Evolutionary conservation across 2,797 vertebrate genomes (phyloP).

Genomic region (Oryzias dopingdopingensis): DNA sequence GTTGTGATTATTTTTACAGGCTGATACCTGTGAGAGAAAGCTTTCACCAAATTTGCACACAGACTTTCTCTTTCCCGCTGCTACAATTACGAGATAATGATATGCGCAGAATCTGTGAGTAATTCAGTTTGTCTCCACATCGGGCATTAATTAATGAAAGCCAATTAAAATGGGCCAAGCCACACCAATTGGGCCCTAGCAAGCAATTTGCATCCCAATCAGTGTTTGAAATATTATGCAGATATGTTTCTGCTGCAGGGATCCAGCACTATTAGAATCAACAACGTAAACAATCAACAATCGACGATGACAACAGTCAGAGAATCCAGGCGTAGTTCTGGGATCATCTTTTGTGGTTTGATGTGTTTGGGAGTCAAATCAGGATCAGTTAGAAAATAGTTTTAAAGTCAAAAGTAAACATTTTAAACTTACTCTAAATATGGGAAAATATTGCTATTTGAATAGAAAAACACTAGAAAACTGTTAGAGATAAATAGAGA

Average conservation of each 20-base stretch:
- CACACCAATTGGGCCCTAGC: constrained; percentile 63
- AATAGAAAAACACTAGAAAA: too few relatives aligned
- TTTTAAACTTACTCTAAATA: too few relatives aligned
- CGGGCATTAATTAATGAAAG: constrained; percentile 75
- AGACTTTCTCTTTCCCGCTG: constrained; percentile 12
- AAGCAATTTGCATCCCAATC: constrained; percentile 77
- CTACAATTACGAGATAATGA: constrained; percentile 71
- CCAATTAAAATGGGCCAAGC: constrained; percentile 74
- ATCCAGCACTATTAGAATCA: constrained; percentile 58
- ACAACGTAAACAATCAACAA: constrained; percentile 58
- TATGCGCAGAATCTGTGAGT: constrained; percentile 66
- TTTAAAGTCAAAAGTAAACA: too few relatives aligned
- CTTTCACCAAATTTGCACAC: constrained; percentile 28
- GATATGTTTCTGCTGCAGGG: constrained; percentile 39
- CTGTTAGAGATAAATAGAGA: too few relatives aligned
- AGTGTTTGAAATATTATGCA: constrained; percentile 67
- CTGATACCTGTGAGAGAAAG: constrained; percentile 13
- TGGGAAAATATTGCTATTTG: too few relatives aligned
- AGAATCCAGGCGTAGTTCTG: constrained; percentile 44
- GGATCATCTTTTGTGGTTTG: too few relatives aligned
- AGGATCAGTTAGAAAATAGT: too few relatives aligned
- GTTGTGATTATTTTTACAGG: constrained; percentile 25
- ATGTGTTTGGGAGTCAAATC: too few relatives aligned
- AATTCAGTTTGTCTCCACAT: constrained; percentile 72
- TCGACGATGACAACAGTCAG: constrained; percentile 49